Evolutionary conservation across 2,797 vertebrate genomes (phyloP), one percentile per base, ranked within the genome.

Genomic region (Sternotherus odoratus): DNA sequence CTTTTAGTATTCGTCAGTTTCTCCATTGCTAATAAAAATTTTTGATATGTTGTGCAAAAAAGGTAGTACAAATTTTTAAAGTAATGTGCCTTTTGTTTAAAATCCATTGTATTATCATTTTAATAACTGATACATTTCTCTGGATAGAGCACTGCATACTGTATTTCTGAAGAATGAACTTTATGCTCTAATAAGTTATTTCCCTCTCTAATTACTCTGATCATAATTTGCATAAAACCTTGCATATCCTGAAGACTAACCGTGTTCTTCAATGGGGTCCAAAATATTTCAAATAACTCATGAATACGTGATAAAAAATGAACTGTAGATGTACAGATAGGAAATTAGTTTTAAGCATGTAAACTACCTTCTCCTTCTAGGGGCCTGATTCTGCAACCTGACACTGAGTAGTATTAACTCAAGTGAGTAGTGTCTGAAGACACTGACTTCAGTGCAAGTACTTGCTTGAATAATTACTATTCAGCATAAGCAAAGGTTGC

Each of bases 61-160:
- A 12, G 94, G 98, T 60, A 33, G 13, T 60, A 60, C 30, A 33
- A 39, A 30, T 53, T 85, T 66, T 86, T 72, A 23, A 72, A 80
- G 19, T 77, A 86, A 54, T 77, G 39, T 82, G 33, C 69, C 74
- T 82, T 98, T 96, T 93, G 95, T 90, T 69, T 82, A 87, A 90
- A 83, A 90, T 87, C 79, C 82, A 78, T 80, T 79, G 39, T 66
- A 82, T 72, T 87, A 83, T 86, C 88, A 82, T 51, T 80, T 79
- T 57, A 80, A 74, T 54, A 57, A 74, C n/a, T 79, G 51, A 74
- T 74, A 54, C 17, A 48, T 72, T 49, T 85, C 60, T 51, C 60
- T 84, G 77, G 36, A 36, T 36, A 36, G 66, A 69, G 4, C 36
- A 39, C 39, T 53, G 8, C 9, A 15, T 60, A 57, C 19, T 83